Evolutionary conservation across 1,140 invertebrate species (phyloP), one percentile per base, ranked within the genome.

Genomic region (Phymorhynchus buccinoides): DNA sequence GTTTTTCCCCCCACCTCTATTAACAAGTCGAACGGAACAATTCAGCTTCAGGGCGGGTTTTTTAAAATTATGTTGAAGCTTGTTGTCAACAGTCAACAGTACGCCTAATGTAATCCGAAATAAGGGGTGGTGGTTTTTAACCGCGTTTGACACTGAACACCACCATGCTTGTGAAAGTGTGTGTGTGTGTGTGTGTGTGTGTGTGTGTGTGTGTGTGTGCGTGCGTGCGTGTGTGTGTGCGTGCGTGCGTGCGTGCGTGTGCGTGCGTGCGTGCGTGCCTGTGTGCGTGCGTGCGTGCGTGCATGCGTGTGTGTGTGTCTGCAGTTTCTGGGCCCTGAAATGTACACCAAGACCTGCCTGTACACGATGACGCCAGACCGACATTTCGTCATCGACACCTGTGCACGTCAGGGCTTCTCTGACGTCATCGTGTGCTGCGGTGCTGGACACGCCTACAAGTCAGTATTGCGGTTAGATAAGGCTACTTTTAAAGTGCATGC

Each of bases 381-480:
- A 14, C 84, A 91, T 84, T 93, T 92, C 85, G 88, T 92, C 22
- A 85, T 93, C 4, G 92, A 92, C 77, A 90, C 87, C 1, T 90
- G 91, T 80, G 75, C 86, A 1, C 84, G 84, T 35, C 62, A 86
- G 14, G 92, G 92, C 35, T 90, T 83, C 80, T 86, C 91, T 39
- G 88, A 92, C 77, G 88, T 93, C 42, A 89, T 91, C 35, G 80
- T 92, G 18, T 92, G 91, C 73, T 89, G 88, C 81, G 92, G 92
- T 14, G 91, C 91, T 35, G 92, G 91, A 1, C 92, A 93, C 83
- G 92, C 90, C 7, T 93, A 87, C 87, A 93, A 93, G 92, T 93
- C 86, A 86, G 90, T 80, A 3, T 14, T 62, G 12, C 14, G 22
- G 6, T 12, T 4, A 14, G 14, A 62, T 1, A 62, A 62, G 32